Evolutionary conservation across 1,140 invertebrate species (phyloP).

Genomic region (Pogonomyrmex barbatus): DNA sequence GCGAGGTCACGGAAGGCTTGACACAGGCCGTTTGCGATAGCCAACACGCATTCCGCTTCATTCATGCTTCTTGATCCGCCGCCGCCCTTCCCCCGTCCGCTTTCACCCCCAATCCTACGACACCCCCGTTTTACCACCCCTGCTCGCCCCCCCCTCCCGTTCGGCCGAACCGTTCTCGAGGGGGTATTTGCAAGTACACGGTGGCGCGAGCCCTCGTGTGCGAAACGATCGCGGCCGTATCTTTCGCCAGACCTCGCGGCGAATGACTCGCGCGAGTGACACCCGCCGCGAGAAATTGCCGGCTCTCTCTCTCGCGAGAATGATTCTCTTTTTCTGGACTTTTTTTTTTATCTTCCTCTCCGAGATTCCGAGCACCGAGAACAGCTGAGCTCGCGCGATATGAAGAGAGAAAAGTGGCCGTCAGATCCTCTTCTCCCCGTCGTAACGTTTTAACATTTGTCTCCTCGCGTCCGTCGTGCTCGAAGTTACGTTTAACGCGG

Average conservation of each 20-base stretch:
- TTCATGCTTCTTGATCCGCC: constrained; percentile 84
- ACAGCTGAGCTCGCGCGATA: constrained; percentile 56
- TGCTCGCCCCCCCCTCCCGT: background rate
- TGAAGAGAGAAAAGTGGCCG: constrained; percentile 17
- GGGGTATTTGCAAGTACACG: constrained; percentile 53
- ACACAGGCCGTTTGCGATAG: constrained; percentile 82
- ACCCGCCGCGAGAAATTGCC: constrained; percentile 46
- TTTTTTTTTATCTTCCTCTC: too few species aligned
- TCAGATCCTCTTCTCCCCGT: background rate
- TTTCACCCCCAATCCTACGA: constrained; percentile 36
- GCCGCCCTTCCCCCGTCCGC: constrained; percentile 57
- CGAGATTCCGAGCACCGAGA: background rate
- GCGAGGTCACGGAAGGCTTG: constrained; percentile 83
- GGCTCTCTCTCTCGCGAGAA: background rate
- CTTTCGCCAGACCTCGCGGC: constrained; percentile 34
- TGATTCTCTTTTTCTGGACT: too few species aligned
- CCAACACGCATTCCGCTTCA: constrained; percentile 84
- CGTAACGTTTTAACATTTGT: constrained; percentile 38
- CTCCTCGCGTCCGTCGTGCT: constrained; percentile 8
- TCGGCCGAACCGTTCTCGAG: constrained; percentile 50
- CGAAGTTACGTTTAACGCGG: constrained; percentile 18
- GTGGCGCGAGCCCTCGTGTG: constrained; percentile 34
- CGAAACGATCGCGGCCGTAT: constrained; percentile 38
- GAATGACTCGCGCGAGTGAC: constrained; percentile 39
- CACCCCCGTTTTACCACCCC: constrained; percentile 17